Evolutionary conservation across 2,888 invertebrate species (phyloP).

Genomic region (Agyllia agylla): DNA sequence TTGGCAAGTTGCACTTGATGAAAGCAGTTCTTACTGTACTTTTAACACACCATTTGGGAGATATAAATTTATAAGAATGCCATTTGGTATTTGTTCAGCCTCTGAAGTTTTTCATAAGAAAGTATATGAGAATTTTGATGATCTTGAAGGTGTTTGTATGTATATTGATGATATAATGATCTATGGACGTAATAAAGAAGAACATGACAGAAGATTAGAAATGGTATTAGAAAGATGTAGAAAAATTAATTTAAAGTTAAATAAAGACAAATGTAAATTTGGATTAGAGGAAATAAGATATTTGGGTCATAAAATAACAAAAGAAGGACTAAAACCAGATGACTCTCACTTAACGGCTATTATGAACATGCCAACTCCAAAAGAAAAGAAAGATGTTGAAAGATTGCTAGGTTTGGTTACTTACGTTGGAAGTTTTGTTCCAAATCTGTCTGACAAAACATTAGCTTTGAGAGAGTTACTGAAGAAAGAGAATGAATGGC

Average conservation of each 20-base stretch:
- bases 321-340: slow-evolving; percentile 15
- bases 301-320: slow-evolving; percentile 18
- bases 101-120: background rate
- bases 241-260: slow-evolving; percentile 31
- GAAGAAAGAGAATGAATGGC: slow-evolving; percentile 8
- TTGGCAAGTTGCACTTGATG: slow-evolving; percentile 18
- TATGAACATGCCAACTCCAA: slow-evolving; percentile 15
- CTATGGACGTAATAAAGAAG: slow-evolving; percentile 4
- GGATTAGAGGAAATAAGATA: slow-evolving; percentile 29
- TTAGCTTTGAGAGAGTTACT: background rate
- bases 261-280: slow-evolving; percentile 43
- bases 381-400: slow-evolving; percentile 28
- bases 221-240: slow-evolving; percentile 23
- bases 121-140: background rate
- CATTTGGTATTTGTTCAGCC: background rate
- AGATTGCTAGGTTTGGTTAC: slow-evolving; percentile 26
- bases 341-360: slow-evolving; percentile 10
- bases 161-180: background rate
- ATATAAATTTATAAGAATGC: background rate
- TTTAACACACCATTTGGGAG: slow-evolving; percentile 37
- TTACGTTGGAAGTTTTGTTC: slow-evolving; percentile 8
- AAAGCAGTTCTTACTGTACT: slow-evolving; percentile 42
- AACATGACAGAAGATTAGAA: slow-evolving; percentile 10
- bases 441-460: slow-evolving; percentile 6
- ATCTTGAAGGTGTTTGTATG: background rate